A percentile compares a stretch with the other conserved stretches of the same genome.
Evolutionary conservation across 2,888 invertebrate species (phyloP).

Genomic region (Gymnocheta viridis): DNA sequence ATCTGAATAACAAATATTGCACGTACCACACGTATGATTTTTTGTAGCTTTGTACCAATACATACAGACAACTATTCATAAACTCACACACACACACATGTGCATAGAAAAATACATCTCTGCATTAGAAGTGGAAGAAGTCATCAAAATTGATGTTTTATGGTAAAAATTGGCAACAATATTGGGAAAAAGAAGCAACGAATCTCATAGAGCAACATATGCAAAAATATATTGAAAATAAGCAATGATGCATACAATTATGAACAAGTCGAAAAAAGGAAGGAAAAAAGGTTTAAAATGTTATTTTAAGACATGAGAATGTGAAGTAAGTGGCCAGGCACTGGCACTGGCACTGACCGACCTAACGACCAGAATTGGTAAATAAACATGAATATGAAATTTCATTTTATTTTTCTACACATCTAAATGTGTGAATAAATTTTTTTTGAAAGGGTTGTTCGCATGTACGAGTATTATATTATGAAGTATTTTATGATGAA

Average conservation of each 20-base stretch:
- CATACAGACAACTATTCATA: neutral
- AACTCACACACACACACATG: conserved; percentile 1
- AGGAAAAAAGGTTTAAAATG: conserved; percentile 71
- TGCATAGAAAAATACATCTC: conserved; percentile 10
- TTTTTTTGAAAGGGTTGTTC: conserved; percentile 71
- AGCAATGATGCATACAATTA: conserved; percentile 67
- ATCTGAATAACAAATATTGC: conserved; percentile 81
- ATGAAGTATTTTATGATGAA: conserved; percentile 71
- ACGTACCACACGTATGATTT: conserved; percentile 75
- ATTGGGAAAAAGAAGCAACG: conserved; percentile 41
- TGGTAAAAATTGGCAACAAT: conserved; percentile 63
- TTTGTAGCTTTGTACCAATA: conserved; percentile 43
- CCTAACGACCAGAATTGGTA: conserved; percentile 22
- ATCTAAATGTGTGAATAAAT: conserved; percentile 56
- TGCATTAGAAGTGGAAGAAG: conserved; percentile 71
- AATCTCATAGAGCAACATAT: conserved; percentile 74
- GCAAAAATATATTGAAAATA: conserved; percentile 75
- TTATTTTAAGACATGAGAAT: conserved; percentile 66
- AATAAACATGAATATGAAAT: conserved; percentile 72
- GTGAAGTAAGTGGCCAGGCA: conserved; percentile 25
- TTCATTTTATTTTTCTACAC: conserved; percentile 48
- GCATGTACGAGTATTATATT: neutral
- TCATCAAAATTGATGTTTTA: conserved; percentile 72
- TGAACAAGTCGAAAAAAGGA: conserved; percentile 25
- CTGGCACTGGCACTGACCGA: conserved; percentile 49